These are phyloP conservation scores for Chymomyza costata DNA, from an alignment of 1,140 invertebrate genomes.

Conservation along the genomic window DNA sequence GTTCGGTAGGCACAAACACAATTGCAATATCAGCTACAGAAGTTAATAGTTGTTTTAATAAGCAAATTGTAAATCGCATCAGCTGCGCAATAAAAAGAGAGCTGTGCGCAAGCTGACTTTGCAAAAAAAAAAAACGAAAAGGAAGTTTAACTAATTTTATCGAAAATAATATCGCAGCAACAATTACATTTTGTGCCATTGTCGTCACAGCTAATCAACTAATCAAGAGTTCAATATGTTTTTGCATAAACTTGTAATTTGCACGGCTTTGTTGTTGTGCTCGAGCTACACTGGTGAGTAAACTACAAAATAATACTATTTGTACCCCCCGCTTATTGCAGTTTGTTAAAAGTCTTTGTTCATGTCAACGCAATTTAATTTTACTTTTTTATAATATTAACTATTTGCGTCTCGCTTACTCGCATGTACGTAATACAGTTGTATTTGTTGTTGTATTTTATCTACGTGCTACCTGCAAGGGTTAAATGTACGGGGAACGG, in stretches of 20 bases:
- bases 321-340: neutral
- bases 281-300: conserved; percentile 45
- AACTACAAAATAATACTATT: conserved; percentile 6
- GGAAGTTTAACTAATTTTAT: no score
- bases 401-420: conserved; percentile 30
- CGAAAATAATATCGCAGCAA: no score
- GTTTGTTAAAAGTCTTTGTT: conserved; percentile 45
- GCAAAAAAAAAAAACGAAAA: no score
- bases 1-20: no score
- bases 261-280: conserved; percentile 40
- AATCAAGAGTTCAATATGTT: conserved; percentile 36
- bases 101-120: no score
- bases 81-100: no score
- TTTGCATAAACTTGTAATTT: conserved; percentile 38
- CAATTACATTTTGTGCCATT: no score
- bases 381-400: conserved; percentile 28
- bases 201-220: neutral
- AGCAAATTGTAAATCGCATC: no score
- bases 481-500: neutral
- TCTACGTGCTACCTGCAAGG: conserved; percentile 15
- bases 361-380: conserved; percentile 58
- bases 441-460: conserved; percentile 17
- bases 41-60: no score
- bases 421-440: conserved; percentile 44
- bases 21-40: no score